Evolutionary conservation across 2,113 vertebrate species (phyloP), one percentile per base, ranked within the genome.

Genomic region (Corvus cornix): DNA sequence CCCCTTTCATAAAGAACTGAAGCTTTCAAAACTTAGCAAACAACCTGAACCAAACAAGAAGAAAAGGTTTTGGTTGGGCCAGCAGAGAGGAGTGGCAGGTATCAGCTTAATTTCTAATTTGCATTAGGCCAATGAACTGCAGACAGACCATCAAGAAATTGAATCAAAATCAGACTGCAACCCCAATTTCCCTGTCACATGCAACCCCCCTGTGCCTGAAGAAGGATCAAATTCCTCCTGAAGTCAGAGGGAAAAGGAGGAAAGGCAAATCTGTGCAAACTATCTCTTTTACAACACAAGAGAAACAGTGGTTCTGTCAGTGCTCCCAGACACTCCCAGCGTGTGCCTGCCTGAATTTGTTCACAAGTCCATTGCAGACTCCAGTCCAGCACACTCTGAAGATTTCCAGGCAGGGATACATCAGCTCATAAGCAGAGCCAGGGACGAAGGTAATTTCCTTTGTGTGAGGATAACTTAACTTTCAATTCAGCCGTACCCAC

Each of bases 401-500:
- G 8, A 17, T 59, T 81, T 91, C 95, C 95, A 92, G 91, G 44
- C 89, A 74, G 84, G 73, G 76, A 76, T 11, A 24, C 64, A 20
- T 6, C 16, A 72, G 33, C 70, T 52, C 88, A 16, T 4, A 16
- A 1, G 17, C 64, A 74, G 74, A 84, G 87, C 73, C 58, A 63
- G 85, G 44, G 59, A 84, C 51, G 63, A 89, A 70, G 87, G 72
- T 7, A 43, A 93, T 85, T 92, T 79, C 91, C 89, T 87, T 33
- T 59, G n/a, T 44, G 63, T 20, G 62, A 77, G 68, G 73, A 41
- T 16, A 92, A 73, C 83, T 75, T 75, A 55, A 68, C 59, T 74
- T 90, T 8, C 68, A 69, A 2, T 58, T 84, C 93, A 86, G 84
- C 68, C 44, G 11, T 43, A 60, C 51, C 51, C 68, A 48, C 7